Base-by-base conservation (phyloP, 2,888 invertebrate genomes). In the Thalpophila matura region DNA sequence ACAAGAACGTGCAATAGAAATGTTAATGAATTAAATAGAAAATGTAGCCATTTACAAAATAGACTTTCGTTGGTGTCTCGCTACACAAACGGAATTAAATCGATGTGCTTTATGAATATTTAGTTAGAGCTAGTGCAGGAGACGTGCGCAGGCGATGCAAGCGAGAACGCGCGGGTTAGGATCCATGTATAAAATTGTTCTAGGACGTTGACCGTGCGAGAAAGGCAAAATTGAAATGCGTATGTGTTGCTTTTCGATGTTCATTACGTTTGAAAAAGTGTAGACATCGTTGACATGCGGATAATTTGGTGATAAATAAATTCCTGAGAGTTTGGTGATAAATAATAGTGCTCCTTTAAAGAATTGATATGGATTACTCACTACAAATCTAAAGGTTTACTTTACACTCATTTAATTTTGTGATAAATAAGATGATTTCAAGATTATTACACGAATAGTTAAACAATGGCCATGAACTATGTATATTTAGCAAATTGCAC, bases 61-160 rank as follows among this genome's bases (percentile, higher is more conserved):
- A 22, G 31, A 69, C 49, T 69, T 69, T 69, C 68, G 35, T 38
- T 47, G 68, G 3, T 40, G 40, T 61, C 60, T 56, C 33, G 49
- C 29, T 31, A 54, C 49, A 40, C 29, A 26, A 18, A 14, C 10
- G 18, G 70, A 53, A 62, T 68, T 51, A 56, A 62, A 37, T 62
- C 26, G 53, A 53, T 12, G 24, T 37, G 35, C 9, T 49, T 57
- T 47, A 54, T 69, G 69, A 69, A 69, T 69, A 69, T 69, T 57
- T 50, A 62, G 53, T 57, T 50, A 62, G 53, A 51, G 14, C 35
- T 43, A 16, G 45, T 37, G 49, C 16, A 56, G 7, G 20, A 14
- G 24, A 62, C 63, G 70, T 70, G 68, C 33, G 7, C 27, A 29
- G 35, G 14, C 62, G 38, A 26, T 62, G 29, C 53, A 50, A 57